phyloP scores from a whole-genome alignment of 1,140 invertebrate genomes.

The Polypedilum vanderplanki region DNA sequence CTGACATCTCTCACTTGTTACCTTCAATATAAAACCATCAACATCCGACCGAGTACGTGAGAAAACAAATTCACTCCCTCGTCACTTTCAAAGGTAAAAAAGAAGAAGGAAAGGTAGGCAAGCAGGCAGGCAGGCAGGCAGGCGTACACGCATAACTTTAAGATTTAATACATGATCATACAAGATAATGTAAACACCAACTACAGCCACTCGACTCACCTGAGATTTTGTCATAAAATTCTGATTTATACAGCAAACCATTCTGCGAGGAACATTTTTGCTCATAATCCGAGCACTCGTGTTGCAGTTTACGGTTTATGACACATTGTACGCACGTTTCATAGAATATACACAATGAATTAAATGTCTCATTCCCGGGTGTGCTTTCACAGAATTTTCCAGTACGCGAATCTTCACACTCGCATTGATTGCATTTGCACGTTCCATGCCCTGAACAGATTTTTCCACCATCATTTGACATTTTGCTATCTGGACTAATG shows the following conservation, averaged over 20 bases:
- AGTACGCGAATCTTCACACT: slow-evolving; percentile 47
- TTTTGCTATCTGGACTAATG: slow-evolving; percentile 37
- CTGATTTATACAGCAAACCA: slow-evolving; percentile 30
- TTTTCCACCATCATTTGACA: slow-evolving; percentile 46
- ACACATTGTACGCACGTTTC: slow-evolving; percentile 40
- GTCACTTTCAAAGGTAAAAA: too few species aligned
- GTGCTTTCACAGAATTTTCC: slow-evolving; percentile 38
- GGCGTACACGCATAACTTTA: too few species aligned
- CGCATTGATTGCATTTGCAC: slow-evolving; percentile 64
- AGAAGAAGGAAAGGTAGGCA: too few species aligned
- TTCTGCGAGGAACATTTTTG: slow-evolving; percentile 26
- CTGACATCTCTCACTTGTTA: too few species aligned
- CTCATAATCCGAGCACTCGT: not conserved
- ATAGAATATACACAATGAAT: slow-evolving; percentile 41
- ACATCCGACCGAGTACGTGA: too few species aligned
- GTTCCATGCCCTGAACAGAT: slow-evolving; percentile 59
- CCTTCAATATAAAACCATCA: too few species aligned
- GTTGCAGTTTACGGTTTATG: slow-evolving; percentile 6
- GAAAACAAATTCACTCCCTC: too few species aligned
- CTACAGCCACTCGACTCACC: not conserved
- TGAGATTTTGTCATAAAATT: slow-evolving; percentile 23
- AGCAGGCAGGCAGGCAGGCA: too few species aligned
- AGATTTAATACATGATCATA: too few species aligned
- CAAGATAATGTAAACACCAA: too few species aligned
- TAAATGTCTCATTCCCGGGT: slow-evolving; percentile 37